phyloP scores from a whole-genome alignment of 2,888 invertebrate species.

The Agrochola circellaris region DNA sequence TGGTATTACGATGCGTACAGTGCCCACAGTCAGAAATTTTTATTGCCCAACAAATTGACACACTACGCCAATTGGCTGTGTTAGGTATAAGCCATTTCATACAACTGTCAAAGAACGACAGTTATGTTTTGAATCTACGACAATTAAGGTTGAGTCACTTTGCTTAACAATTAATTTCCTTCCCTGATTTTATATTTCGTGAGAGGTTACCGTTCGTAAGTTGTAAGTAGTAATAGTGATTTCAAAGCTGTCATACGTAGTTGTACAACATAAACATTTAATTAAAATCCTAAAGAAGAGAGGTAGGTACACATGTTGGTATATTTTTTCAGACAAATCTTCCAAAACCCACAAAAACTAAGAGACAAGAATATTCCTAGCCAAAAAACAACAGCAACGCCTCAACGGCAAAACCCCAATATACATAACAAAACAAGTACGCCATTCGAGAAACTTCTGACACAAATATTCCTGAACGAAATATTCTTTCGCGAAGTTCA shows the following conservation, averaged over 20 bases:
- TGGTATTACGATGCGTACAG: too few relatives aligned
- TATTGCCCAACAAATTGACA: too few relatives aligned
- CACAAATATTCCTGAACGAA: constrained; percentile 50
- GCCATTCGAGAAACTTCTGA: constrained; percentile 42
- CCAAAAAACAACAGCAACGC: constrained; percentile 37
- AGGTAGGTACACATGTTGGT: too few relatives aligned
- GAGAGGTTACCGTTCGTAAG: background rate
- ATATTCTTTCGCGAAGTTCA: constrained; percentile 56
- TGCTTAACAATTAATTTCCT: too few relatives aligned
- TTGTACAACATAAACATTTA: background rate
- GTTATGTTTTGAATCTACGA: background rate
- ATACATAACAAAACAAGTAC: constrained; percentile 55
- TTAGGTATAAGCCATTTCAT: too few relatives aligned
- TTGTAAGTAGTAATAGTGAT: background rate
- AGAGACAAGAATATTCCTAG: constrained; percentile 25
- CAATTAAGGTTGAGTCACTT: background rate
- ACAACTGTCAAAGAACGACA: too few relatives aligned
- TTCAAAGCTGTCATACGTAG: background rate
- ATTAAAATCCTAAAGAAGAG: background rate
- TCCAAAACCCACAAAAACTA: constrained; percentile 13
- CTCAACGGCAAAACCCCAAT: constrained; percentile 36
- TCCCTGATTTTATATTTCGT: background rate
- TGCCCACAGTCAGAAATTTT: too few relatives aligned
- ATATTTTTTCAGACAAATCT: constrained; percentile 18
- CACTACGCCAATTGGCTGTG: too few relatives aligned